phyloP scores from a whole-genome alignment of 2,888 invertebrate genomes.

The Stomorhina lunata region DNA sequence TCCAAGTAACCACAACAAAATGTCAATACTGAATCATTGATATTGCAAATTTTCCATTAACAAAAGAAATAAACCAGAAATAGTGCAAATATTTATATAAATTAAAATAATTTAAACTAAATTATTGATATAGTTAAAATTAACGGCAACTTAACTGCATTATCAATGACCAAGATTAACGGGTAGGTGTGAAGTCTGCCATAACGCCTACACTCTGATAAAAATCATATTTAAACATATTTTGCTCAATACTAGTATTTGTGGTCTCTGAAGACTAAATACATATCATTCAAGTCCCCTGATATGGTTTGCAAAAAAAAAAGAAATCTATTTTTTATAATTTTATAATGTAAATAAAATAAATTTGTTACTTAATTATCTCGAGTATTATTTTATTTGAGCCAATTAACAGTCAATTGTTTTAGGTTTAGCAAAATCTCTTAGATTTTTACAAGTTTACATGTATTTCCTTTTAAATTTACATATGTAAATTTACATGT shows the following conservation, averaged over 20 bases:
- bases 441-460: neutral
- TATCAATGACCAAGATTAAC: constrained; percentile 34
- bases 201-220: neutral
- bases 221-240: no score
- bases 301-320: neutral
- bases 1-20: neutral
- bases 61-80: neutral
- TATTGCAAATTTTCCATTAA: neutral
- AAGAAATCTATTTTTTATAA: neutral
- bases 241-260: neutral
- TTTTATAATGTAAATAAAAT: neutral
- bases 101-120: neutral
- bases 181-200: constrained; percentile 33
- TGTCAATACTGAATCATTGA: neutral
- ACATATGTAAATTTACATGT: neutral
- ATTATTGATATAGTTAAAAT: constrained; percentile 13
- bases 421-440: neutral
- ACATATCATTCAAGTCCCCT: neutral
- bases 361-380: neutral
- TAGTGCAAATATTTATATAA: neutral
- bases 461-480: neutral
- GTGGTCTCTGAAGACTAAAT: neutral
- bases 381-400: neutral
- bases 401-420: constrained; percentile 17
- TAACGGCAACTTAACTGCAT: constrained; percentile 10